Percentiles rank a stretch among this genome's conserved stretches.
These are phyloP conservation scores for Myotis yumanensis DNA, from an alignment of 2,113 vertebrate genomes.

Conservation along the genomic window DNA sequence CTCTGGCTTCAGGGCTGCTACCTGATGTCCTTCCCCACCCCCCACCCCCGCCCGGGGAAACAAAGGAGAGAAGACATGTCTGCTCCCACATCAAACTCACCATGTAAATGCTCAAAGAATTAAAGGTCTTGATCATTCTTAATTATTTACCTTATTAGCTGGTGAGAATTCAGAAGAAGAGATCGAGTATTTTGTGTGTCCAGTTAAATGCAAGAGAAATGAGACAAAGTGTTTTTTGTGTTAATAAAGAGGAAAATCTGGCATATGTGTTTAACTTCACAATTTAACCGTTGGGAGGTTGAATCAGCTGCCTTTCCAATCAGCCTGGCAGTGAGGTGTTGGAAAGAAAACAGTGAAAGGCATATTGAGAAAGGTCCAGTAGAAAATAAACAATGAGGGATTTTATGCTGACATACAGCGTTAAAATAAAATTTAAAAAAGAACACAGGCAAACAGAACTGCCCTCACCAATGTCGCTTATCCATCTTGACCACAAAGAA, in stretches of 20 bases:
- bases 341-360: constrained; percentile 8
- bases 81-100: not conserved
- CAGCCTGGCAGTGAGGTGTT: not conserved
- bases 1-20: not conserved
- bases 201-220: constrained; percentile 7
- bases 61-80: not conserved
- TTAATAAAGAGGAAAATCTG: constrained; percentile 33
- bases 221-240: constrained; percentile 4
- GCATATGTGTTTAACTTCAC: not conserved
- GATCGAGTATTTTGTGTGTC: not conserved
- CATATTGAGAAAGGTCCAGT: constrained; percentile 13
- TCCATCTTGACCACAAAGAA: constrained; percentile 51
- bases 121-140: not conserved
- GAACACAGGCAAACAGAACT: constrained; percentile 37
- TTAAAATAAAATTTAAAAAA: not conserved
- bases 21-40: not conserved
- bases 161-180: constrained; percentile 22
- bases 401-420: constrained; percentile 35
- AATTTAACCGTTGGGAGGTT: not conserved
- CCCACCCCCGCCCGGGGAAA: not conserved
- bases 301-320: constrained; percentile 31
- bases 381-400: constrained; percentile 56
- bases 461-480: constrained; percentile 33
- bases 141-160: not conserved
- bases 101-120: not conserved